Base-by-base conservation (phyloP, 2,797 vertebrate genomes). In the Gadopsis bispinosus region DNA sequence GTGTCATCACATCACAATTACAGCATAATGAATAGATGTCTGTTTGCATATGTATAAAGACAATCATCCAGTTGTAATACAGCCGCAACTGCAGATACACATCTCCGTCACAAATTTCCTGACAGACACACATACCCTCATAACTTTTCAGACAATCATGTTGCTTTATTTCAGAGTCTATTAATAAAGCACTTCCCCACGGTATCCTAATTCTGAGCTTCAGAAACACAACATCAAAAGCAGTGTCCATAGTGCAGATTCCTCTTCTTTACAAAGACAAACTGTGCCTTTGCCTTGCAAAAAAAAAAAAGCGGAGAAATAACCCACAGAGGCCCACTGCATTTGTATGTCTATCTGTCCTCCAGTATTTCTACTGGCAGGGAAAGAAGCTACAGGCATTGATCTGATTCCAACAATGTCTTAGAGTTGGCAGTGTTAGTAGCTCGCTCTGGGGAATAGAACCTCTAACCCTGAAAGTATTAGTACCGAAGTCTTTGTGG, bases 1-100 rank as follows among this genome's bases (percentile, higher is more conserved):
- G 26, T 26, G 26, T 26, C 26, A 26, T 26, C 26, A 26, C 26
- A 26, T 26, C 26, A 26, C 64, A 76, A 58, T 80, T 66, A 73
- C 68, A 69, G 70, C 78, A 41, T 1, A 22, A 73, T 71, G 81
- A 79, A 74, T 63, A 76, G 22, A 73, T 56, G 41, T 29, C 41
- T 31, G 53, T 85, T 73, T 70, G 54, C 66, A 82, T 85, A 86
- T 89, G 75, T 54, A 81, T 81, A 67, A 79, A 77, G 50, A 84
- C 65, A 51, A 45, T 68, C 64, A 70, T 70, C 47, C 58, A 54
- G 63, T 55, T 86, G 73, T 69, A 54, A 37, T 37, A 48, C 73
- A 41, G 51, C 10, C 59, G 43, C 67, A 69, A 54, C 53, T 45
- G 50, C 53, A 75, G 75, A 63, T 26, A 39, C 67, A 65, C 6